These are phyloP conservation scores for Bombylius major DNA, from an alignment of 2,888 invertebrate species.

Conservation along the genomic window DNA sequence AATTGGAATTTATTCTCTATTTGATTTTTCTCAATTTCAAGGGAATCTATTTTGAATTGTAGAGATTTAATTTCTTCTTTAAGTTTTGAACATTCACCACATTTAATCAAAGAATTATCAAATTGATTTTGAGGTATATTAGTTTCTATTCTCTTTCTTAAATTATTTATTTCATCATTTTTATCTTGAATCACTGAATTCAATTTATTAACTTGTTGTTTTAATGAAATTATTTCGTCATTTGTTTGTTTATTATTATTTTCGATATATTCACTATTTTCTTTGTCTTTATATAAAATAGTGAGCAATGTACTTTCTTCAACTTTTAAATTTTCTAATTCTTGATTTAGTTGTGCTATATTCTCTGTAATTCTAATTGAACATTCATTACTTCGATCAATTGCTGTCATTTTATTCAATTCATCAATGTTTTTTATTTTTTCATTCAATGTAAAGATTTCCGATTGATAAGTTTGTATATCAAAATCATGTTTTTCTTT, in stretches of 20 bases:
- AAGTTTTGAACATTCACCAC: not conserved
- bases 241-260: slow-evolving; percentile 14
- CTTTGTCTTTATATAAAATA: slow-evolving; percentile 41
- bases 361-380: slow-evolving; percentile 4
- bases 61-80: slow-evolving; percentile 17
- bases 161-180: slow-evolving; percentile 34
- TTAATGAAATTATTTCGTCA: slow-evolving; percentile 16
- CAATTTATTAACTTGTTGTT: slow-evolving; percentile 32
- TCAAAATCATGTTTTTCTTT: slow-evolving; percentile 72
- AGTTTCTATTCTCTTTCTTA: slow-evolving; percentile 36
- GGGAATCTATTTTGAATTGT: slow-evolving; percentile 18
- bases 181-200: slow-evolving; percentile 32
- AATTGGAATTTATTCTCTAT: slow-evolving; percentile 35
- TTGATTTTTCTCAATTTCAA: slow-evolving; percentile 25
- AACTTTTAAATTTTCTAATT: slow-evolving; percentile 44
- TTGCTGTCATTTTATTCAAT: slow-evolving; percentile 29
- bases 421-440: slow-evolving; percentile 46
- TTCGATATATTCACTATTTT: slow-evolving; percentile 21
- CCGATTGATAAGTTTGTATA: slow-evolving; percentile 56
- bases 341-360: slow-evolving; percentile 39
- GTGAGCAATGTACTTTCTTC: slow-evolving; percentile 50
- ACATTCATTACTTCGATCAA: not conserved
- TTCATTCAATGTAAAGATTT: slow-evolving; percentile 55
- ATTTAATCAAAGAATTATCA: too few relatives aligned
- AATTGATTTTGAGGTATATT: slow-evolving; percentile 24